Base-by-base conservation (phyloP, 2,797 vertebrate species). In the Perodicticus potto region DNA sequence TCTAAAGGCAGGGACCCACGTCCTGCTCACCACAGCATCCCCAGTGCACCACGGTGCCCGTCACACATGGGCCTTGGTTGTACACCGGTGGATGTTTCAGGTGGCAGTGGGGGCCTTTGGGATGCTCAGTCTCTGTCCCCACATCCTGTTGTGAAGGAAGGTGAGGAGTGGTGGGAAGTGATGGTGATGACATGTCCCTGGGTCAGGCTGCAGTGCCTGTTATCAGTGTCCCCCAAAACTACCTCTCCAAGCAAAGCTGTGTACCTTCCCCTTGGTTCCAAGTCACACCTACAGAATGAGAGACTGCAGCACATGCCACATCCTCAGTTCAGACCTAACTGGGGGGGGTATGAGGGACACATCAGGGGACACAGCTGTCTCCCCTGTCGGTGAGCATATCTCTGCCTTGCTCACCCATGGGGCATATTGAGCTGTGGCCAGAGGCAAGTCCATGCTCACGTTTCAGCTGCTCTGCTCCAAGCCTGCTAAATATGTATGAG, bases 261-360 rank as follows among this genome's bases (percentile, higher is more conserved):
- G 7, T 2, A 14, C 37, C n/a, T 67, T 63, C 37, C 77, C 16
- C 9, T 0, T 29, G 27, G 5, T 49, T 49, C 84, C 3, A 11
- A 22, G 17, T 37, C 61, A 67, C 63, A 67, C 45, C 3, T 2
- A 1, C 0, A 72, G 14, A 0, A 19, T 57, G 2, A 1, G 2
- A 22, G 67, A 29, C 14, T 0, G 9, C 34, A 20, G 43, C 69
- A 29, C 16, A 29, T 8, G 74, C 40, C 37, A 40, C 34, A 5
- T 16, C 49, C 7, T 32, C n/a, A n/a, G 23, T 37, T 23, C 32
- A 34, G 6, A 34, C 11, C 37, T 25, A 14, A 45, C 45, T 5
- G 27, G 6, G 74, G 49, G 25, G 10, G 37, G 19, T 14, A 32
- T 13, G 2, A 25, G 45, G 45, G 45, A 34, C 25, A 29, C 16